Percentiles rank a stretch among this genome's conserved stretches.
Conservation (phyloP, 2,888 invertebrate genomes). For the Micoletzkya japonica region DNA sequence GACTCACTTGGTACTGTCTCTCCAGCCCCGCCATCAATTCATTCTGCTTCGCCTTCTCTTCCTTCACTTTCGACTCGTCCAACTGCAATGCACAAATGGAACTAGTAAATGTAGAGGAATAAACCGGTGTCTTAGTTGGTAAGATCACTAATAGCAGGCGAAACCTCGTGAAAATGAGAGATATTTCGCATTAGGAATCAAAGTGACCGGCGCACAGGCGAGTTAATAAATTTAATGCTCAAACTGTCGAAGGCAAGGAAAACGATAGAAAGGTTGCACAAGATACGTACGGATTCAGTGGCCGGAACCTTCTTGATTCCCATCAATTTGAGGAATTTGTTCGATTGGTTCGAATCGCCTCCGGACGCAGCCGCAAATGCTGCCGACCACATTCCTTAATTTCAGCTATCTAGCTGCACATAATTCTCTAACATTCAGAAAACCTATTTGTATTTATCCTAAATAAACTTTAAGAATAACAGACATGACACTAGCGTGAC, state of each 20-base stretch:
- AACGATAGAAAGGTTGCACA: constrained; percentile 1
- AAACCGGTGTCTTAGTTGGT: too few species aligned
- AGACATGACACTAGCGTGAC: too few species aligned
- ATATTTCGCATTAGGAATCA: too few species aligned
- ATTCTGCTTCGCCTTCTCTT: constrained; percentile 27
- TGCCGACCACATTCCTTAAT: constrained; percentile 27
- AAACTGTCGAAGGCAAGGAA: background rate
- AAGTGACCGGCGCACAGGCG: too few species aligned
- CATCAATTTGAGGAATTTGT: constrained; percentile 27
- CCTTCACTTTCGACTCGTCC: constrained; percentile 23
- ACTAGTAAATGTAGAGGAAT: background rate
- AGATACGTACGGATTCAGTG: too few species aligned
- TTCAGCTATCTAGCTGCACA: too few species aligned
- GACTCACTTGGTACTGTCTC: constrained; percentile 27
- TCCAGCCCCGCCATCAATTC: constrained; percentile 24
- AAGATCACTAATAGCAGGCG: too few species aligned
- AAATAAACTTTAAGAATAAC: too few species aligned
- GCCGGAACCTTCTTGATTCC: constrained; percentile 24
- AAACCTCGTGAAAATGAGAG: too few species aligned
- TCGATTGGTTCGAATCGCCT: constrained; percentile 12
- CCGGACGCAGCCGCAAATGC: constrained; percentile 26
- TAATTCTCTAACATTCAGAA: too few species aligned
- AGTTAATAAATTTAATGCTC: too few species aligned
- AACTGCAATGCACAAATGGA: background rate
- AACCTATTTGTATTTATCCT: too few species aligned